Base-by-base conservation (phyloP, 2,113 vertebrate genomes). In the Lophochroa leadbeateri region DNA sequence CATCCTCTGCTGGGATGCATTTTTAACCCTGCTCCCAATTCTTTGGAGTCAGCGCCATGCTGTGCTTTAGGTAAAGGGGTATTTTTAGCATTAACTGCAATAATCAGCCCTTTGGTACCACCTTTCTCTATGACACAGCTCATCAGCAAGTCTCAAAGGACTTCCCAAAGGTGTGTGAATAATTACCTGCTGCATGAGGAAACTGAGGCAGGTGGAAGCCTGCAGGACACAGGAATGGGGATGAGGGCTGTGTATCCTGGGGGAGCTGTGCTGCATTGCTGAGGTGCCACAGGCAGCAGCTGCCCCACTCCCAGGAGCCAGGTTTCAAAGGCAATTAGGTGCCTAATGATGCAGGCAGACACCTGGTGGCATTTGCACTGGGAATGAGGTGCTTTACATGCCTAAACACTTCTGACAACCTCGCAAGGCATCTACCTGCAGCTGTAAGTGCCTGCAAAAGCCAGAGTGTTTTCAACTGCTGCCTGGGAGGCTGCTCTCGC, bases 321-420 rank as follows among this genome's bases (percentile, higher is more conserved):
- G 44, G 7, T 95, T 93, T 91, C 91, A 92, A 83, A 86, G 95
- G 41, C 88, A 69, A 85, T 95, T 95, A 94, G 78, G 86, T 76
- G 63, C 86, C 65, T 96, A 97, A 96, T 76, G 90, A 94, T 86
- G 92, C 94, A 91, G 83, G 81, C 74, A 95, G 96, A 65, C 91
- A 95, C 92, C 92, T 74, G 74, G 95, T 95, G 94, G 94, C 85
- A 93, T 94, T 96, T 95, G 90, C 86, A 71, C 64, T 60, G 90
- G 68, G 65, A 93, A 93, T 95, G 77, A 96, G 94, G 90, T 90
- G 80, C 92, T 91, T 94, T 92, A 25, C 74, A 94, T 95, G 95
- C 95, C 84, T 33, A 52, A n/a, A 46, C 87, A 82, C 90, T 90
- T 65, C 87, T 57, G 84, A 39, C 80, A 87, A 67, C 47, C 90